A percentile compares a stretch with the other conserved stretches of the same genome.
Conservation (phyloP, 2,113 vertebrate species). For the Siniperca chuatsi region DNA sequence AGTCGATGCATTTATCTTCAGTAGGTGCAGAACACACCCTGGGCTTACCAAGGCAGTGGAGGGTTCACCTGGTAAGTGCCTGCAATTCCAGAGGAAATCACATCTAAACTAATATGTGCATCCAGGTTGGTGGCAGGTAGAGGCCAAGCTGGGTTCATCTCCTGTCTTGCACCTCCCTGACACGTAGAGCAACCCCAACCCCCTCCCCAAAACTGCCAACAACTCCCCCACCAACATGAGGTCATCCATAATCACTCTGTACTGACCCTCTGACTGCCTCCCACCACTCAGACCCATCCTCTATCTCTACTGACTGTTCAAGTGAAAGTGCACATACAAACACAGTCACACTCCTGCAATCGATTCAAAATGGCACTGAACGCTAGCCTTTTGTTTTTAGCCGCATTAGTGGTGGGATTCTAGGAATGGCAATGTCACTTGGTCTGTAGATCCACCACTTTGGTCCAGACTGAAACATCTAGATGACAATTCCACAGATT, state of each 20-base stretch:
- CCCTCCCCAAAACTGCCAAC: slow-evolving; percentile 12
- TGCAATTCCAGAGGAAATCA: slow-evolving; percentile 75
- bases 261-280: slow-evolving; percentile 39
- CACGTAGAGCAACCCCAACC: slow-evolving; percentile 20
- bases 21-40: slow-evolving; percentile 36
- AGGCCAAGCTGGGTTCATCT: slow-evolving; percentile 61
- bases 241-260: slow-evolving; percentile 69
- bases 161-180: slow-evolving; percentile 43
- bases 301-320: neutral
- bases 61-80: slow-evolving; percentile 68
- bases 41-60: slow-evolving; percentile 24
- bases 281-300: slow-evolving; percentile 29
- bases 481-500: neutral
- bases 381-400: neutral
- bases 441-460: neutral
- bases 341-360: neutral
- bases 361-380: neutral
- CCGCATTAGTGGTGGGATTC: neutral
- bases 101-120: slow-evolving; percentile 67
- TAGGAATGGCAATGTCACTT: neutral
- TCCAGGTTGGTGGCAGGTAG: slow-evolving; percentile 52
- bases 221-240: slow-evolving; percentile 19
- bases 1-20: slow-evolving; percentile 28
- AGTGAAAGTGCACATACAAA: neutral
- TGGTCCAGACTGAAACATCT: neutral